These are phyloP conservation scores for Hypomesus transpacificus DNA, from an alignment of 2,113 vertebrate genomes.

Conservation along the genomic window DNA sequence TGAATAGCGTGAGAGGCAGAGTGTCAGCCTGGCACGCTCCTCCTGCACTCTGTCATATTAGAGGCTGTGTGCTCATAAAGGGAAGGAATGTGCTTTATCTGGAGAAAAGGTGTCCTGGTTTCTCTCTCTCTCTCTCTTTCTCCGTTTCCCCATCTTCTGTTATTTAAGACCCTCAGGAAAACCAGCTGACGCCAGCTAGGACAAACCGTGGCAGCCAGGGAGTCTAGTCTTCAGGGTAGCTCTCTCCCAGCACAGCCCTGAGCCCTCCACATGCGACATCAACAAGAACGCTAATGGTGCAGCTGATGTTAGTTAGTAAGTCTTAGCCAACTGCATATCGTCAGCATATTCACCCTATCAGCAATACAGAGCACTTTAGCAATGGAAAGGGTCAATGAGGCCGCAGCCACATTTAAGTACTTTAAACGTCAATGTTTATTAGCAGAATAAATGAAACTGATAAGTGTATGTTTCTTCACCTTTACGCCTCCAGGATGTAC, in stretches of 20 bases:
- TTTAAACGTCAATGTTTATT: too few species aligned
- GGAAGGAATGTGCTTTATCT: constrained; percentile 35
- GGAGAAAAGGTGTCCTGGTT: background rate
- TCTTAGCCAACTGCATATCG: constrained; percentile 11
- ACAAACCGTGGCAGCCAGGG: background rate
- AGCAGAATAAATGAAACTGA: too few species aligned
- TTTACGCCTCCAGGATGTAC: constrained; percentile 18
- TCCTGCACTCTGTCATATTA: constrained; percentile 3
- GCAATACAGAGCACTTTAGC: constrained; percentile 33
- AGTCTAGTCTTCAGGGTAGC: background rate
- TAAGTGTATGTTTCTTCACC: background rate
- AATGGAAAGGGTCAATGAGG: constrained; percentile 23
- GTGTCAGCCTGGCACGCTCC: background rate
- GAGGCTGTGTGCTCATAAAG: constrained; percentile 17
- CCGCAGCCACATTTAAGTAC: too few species aligned
- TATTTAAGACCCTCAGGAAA: constrained; percentile 2
- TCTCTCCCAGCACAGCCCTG: constrained; percentile 20
- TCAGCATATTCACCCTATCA: constrained; percentile 52
- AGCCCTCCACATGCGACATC: constrained; percentile 43
- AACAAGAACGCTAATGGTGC: constrained; percentile 39
- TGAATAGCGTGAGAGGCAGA: background rate
- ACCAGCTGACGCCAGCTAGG: background rate
- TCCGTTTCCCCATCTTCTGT: background rate
- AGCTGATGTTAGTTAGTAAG: constrained; percentile 45
- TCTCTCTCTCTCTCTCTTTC: background rate